A percentile compares a stretch with the other conserved stretches of the same genome.
Evolutionary conservation across 1,140 invertebrate species (phyloP).

Genomic region (Anoplolepis gracilipes): DNA sequence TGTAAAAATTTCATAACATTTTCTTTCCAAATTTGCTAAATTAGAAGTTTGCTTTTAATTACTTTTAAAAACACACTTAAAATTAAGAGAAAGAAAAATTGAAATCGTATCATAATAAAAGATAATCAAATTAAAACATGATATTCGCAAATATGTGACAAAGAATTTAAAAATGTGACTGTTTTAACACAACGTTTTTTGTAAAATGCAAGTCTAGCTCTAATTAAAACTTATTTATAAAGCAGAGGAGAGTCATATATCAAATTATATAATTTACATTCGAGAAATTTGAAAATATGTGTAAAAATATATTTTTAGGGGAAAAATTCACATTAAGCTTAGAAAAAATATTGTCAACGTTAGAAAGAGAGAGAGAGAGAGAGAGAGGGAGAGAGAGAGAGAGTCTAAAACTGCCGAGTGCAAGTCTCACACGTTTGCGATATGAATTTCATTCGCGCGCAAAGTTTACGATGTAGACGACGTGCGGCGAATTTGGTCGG

Average conservation of each 20-base stretch:
- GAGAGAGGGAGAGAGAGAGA: slow-evolving; percentile 16
- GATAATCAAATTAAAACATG: too few relatives aligned
- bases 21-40: neutral
- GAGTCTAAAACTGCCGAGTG: slow-evolving; percentile 18
- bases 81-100: neutral
- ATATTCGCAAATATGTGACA: neutral
- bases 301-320: neutral
- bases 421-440: slow-evolving; percentile 49
- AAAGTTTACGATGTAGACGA: slow-evolving; percentile 55
- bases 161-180: neutral
- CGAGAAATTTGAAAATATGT: slow-evolving; percentile 1
- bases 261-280: slow-evolving; percentile 1
- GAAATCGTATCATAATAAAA: neutral
- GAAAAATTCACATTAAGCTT: slow-evolving; percentile 1
- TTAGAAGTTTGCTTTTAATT: too few relatives aligned
- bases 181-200: neutral
- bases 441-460: slow-evolving; percentile 52
- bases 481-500: slow-evolving; percentile 56
- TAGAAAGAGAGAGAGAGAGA: too few relatives aligned
- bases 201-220: too few relatives aligned
- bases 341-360: neutral
- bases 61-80: too few relatives aligned
- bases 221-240: neutral
- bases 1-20: neutral
- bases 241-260: neutral